Conservation (phyloP, 2,888 invertebrate genomes). For the Caenorhabditis sp. region DNA sequence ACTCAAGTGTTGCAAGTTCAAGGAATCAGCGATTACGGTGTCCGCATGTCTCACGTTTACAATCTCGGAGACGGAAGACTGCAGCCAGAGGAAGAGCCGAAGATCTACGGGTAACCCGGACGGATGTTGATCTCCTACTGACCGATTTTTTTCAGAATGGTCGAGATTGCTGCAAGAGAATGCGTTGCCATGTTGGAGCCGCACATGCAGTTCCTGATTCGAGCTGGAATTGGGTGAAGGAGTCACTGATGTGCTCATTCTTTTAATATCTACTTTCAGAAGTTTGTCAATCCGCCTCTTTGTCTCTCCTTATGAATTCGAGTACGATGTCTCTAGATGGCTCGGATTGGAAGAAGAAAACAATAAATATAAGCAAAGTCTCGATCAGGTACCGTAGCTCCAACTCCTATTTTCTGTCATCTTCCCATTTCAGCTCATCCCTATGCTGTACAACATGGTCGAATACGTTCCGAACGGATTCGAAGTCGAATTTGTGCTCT, state of each 20-base stretch:
- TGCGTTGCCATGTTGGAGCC: conserved; percentile 66
- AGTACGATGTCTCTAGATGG: conserved; percentile 71
- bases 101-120: conserved; percentile 66
- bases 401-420: too few species aligned
- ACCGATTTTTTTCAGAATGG: conserved; percentile 56
- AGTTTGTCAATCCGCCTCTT: conserved; percentile 62
- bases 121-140: too few species aligned
- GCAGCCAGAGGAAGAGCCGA: conserved; percentile 66
- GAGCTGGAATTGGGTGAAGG: conserved; percentile 61
- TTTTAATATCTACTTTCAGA: conserved; percentile 51
- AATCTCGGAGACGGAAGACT: conserved; percentile 62
- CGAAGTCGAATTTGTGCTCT: conserved; percentile 73
- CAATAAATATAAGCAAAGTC: conserved; percentile 63
- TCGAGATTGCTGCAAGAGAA: conserved; percentile 68
- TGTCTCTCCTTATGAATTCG: conserved; percentile 62
- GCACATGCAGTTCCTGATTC: conserved; percentile 63
- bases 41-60: conserved; percentile 69
- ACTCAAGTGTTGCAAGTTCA: conserved; percentile 55
- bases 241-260: too few species aligned
- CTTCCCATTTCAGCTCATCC: conserved; percentile 64
- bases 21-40: conserved; percentile 50
- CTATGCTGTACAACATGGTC: conserved; percentile 69
- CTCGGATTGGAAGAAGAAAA: conserved; percentile 70
- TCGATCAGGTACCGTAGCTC: conserved; percentile 75
- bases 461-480: conserved; percentile 68